Evolutionary conservation across 64 coral and sea anemone species (phyloP).

Genomic region (Montipora efflorescens): DNA sequence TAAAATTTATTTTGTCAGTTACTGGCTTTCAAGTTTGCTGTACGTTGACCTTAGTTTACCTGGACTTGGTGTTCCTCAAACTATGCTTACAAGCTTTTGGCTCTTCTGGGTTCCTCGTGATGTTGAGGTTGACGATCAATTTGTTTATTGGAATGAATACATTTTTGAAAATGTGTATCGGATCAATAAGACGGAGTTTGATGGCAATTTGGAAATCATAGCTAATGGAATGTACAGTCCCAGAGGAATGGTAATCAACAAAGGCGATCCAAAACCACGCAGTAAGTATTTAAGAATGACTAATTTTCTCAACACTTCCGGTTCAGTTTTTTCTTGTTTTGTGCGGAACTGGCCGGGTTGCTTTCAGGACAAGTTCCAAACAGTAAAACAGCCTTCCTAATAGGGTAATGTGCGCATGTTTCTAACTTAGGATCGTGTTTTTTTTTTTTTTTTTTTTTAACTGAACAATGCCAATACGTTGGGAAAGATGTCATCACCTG

Average conservation of each 20-base stretch:
- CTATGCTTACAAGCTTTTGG: background rate
- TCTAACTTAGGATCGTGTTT: no score
- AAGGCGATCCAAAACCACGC: background rate
- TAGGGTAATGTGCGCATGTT: no score
- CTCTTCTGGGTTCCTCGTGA: background rate
- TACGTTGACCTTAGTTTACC: background rate
- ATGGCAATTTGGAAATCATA: background rate
- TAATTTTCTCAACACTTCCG: no score
- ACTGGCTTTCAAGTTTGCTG: background rate
- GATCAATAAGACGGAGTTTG: background rate
- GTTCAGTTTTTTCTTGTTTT: no score
- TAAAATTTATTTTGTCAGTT: slow-evolving; percentile 39
- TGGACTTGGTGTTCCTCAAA: background rate
- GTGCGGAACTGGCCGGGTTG: no score
- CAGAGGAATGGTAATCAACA: slow-evolving; percentile 5
- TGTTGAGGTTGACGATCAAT: slow-evolving; percentile 9
- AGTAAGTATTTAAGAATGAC: background rate
- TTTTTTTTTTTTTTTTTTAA: no score
- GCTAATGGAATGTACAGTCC: background rate
- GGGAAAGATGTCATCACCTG: no score
- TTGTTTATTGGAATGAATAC: slow-evolving; percentile 25
- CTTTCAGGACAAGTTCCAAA: no score
- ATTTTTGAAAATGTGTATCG: background rate
- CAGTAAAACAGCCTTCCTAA: no score
- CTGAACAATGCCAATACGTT: no score